These are phyloP conservation scores for Chiroxiphia lanceolata DNA, from an alignment of 2,797 vertebrate species.

Conservation along the genomic window DNA sequence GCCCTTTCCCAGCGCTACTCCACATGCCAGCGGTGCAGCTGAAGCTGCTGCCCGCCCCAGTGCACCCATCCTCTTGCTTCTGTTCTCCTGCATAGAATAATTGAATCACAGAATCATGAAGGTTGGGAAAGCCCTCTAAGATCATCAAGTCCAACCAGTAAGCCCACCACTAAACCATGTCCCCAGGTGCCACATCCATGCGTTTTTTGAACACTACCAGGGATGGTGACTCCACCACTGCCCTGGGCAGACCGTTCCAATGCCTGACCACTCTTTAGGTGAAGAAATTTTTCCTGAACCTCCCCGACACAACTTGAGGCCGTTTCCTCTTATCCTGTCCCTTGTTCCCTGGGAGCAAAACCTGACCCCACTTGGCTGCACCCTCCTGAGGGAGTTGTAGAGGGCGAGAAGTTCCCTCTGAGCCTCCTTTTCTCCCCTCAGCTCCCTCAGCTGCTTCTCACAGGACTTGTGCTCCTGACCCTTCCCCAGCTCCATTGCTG, in stretches of 20 bases:
- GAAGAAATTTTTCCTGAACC: neutral
- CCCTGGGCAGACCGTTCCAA: neutral
- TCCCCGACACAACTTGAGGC: neutral
- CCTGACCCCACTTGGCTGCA: neutral
- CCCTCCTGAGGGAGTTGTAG: neutral
- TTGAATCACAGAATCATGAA: neutral
- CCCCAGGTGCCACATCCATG: neutral
- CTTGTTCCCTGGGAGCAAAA: neutral
- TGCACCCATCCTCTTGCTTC: neutral
- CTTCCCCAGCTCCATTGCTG: neutral
- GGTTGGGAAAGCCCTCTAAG: neutral
- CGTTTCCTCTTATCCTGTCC: rapidly evolving
- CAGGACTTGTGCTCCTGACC: neutral
- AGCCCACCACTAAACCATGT: neutral
- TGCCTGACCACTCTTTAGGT: neutral
- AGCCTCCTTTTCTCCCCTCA: neutral
- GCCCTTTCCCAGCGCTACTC: neutral
- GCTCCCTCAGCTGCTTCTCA: neutral
- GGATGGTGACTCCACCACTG: neutral
- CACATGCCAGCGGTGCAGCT: neutral
- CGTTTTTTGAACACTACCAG: neutral
- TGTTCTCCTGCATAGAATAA: neutral
- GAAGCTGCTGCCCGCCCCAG: neutral
- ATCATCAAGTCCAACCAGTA: neutral
- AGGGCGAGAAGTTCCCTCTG: neutral